These are phyloP conservation scores for Antechinus flavipes DNA, from an alignment of 2,113 vertebrate genomes.

Conservation along the genomic window DNA sequence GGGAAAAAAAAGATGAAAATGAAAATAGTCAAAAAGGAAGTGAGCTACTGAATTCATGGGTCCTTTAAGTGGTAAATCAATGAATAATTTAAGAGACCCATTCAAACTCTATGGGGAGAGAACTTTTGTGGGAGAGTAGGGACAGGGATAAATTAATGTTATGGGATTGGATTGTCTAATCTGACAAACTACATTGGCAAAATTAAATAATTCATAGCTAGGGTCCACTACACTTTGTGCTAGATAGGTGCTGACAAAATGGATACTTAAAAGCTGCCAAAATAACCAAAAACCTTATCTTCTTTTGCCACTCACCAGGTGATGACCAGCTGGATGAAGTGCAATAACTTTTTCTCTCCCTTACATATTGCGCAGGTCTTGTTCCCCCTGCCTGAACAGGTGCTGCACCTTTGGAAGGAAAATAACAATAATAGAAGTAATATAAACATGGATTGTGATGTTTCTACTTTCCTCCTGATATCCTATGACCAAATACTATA, in stretches of 20 bases:
- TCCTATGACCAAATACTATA: background rate
- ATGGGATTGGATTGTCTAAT: background rate
- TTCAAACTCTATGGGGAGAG: background rate
- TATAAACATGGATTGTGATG: fast-evolving
- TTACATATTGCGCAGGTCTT: slow-evolving; percentile 81
- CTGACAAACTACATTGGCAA: background rate
- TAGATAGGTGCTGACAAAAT: background rate
- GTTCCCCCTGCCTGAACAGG: slow-evolving; percentile 83
- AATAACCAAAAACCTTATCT: background rate
- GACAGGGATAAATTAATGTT: background rate
- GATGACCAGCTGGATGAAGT: slow-evolving; percentile 85
- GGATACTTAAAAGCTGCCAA: background rate
- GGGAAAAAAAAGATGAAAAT: background rate
- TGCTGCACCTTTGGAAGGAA: slow-evolving; percentile 78
- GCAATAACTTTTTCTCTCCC: slow-evolving; percentile 84
- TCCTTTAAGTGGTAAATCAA: background rate
- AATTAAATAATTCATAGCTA: background rate
- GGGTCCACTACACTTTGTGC: background rate
- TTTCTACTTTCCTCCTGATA: background rate
- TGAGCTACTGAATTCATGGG: background rate
- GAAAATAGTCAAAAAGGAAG: background rate
- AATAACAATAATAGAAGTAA: background rate
- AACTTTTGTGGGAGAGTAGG: background rate
- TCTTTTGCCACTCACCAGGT: slow-evolving; percentile 73
- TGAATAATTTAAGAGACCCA: background rate